Base-by-base conservation (phyloP, 2,113 vertebrate species). In the Ranitomeya variabilis region DNA sequence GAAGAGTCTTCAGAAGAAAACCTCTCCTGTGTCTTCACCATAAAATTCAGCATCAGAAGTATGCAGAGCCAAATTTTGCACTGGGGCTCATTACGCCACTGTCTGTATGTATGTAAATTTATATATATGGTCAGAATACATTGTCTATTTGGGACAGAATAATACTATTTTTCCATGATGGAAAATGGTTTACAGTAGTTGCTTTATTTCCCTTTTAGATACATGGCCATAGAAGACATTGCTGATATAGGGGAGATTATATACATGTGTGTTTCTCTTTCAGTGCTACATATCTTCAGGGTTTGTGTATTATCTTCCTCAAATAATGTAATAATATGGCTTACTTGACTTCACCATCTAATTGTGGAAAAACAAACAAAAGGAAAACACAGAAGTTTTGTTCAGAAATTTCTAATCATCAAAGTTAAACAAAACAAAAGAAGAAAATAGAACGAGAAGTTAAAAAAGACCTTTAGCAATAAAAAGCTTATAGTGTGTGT, bases 341-440 rank as follows among this genome's bases (percentile, higher is more conserved):
- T 83, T 52, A n/a, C 69, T 51, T 79, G n/a, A 54, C 85, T 52
- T 86, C 21, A 79, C 45, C 21, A 31, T 64, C 55, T 74, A 78
- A 76, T 11, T 37, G 45, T 60, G 85, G 85, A 79, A 86, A 86
- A 10, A 66, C 85, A 86, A 86, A 86, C 85, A 78, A 16, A 19
- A 37, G 2, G 59, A 66, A 66, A 66, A 64, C 21, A 86, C 23
- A n/a, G 12, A 60, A 79, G 74, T 86, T 78, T 54, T 78, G 15
- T 78, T 66, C 54, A 62, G 12, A 78, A 62, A 66, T 18, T 52
- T 23, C 16, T 60, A 86, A 76, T 74, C 15, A 26, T 45, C 45
- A 64, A 86, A 78, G 60, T 45, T 54, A 78, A 79, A 86, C 74
- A 85, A 85, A 69, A 69, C 15, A 77, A 78, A 52, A 77, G 21